phyloP scores from a whole-genome alignment of 1,140 invertebrate species.

The Panulirus ornatus region DNA sequence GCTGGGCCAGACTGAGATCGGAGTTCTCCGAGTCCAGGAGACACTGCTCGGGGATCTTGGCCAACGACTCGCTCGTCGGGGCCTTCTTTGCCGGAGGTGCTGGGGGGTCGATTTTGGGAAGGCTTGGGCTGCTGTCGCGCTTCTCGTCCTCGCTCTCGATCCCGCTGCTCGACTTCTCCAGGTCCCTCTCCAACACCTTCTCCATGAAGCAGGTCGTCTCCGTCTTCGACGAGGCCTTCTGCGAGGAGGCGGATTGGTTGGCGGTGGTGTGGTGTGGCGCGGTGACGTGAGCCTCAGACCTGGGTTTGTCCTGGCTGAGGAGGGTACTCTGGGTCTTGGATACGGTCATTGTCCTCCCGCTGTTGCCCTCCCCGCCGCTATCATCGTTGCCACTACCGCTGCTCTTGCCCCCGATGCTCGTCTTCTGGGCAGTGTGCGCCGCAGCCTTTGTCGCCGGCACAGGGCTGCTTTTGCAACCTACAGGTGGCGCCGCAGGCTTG shows the following conservation, averaged over 20 bases:
- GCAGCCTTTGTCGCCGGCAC: conserved; percentile 22
- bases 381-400: conserved; percentile 83
- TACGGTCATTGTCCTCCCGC: conserved; percentile 81
- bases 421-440: neutral
- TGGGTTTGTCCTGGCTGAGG: conserved; percentile 85
- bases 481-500: conserved; percentile 2
- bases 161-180: conserved; percentile 64
- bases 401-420: conserved; percentile 38
- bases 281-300: conserved; percentile 74
- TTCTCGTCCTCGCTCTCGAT: conserved; percentile 66
- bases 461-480: conserved; percentile 32
- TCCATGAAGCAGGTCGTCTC: conserved; percentile 73
- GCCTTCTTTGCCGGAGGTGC: neutral
- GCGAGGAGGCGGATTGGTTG: conserved; percentile 21
- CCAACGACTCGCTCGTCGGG: neutral
- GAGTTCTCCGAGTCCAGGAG: conserved; percentile 43
- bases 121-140: conserved; percentile 33
- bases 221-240: conserved; percentile 23
- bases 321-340: conserved; percentile 86
- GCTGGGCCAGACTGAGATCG: neutral
- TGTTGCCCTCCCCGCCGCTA: neutral
- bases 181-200: conserved; percentile 76
- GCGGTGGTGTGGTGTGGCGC: neutral
- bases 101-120: conserved; percentile 55
- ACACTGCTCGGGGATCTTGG: neutral